Evolutionary conservation across 2,888 invertebrate species (phyloP), one percentile per base, ranked within the genome.

Genomic region (Brassicogethes aeneus): DNA sequence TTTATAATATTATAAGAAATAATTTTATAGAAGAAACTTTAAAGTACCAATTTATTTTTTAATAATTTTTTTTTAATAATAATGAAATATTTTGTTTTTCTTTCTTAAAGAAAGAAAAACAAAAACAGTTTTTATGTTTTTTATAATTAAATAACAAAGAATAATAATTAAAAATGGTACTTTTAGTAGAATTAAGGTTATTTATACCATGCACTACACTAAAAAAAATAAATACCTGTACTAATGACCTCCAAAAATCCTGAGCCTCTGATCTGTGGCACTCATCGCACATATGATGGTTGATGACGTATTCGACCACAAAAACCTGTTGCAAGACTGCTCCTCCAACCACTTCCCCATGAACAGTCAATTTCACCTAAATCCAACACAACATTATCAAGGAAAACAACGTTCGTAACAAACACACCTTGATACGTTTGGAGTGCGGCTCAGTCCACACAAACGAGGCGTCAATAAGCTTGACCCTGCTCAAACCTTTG

Each of bases 381-480:
- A 60, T 51, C 34, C 34, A 41, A 34, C 15, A 7, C 5, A 7
- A 7, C 5, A 10, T 23, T 23, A 7, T 36, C 14, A 14, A 14
- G 7, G 7, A 36, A 13, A 15, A 37, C 12, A 12, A 34, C 30
- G n/a, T 34, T 38, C 16, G 23, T 17, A 16, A 41, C 13, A 15
- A 8, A 15, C 39, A 32, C 46, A 93, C 86, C 74, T 96, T 97
- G 39, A 99, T 82, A 50, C 99, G 78, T 68, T 92, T 95, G 1
- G 97, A 99, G 73, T 99, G 99, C 29, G 96, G 94, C 64, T 99
- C 99, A 7, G 99, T 99, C 97, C 97, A 99, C 2, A 95, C 80
- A 72, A 99, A 99, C 1, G 86, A 84, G 31, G 99, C 99, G 75
- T 99, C 97, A 40, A 96, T 75, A 12, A 99, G 72, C 60, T 93